These are phyloP conservation scores for Gonatopus flavifemur DNA, from an alignment of 1,140 invertebrate species.

Conservation along the genomic window DNA sequence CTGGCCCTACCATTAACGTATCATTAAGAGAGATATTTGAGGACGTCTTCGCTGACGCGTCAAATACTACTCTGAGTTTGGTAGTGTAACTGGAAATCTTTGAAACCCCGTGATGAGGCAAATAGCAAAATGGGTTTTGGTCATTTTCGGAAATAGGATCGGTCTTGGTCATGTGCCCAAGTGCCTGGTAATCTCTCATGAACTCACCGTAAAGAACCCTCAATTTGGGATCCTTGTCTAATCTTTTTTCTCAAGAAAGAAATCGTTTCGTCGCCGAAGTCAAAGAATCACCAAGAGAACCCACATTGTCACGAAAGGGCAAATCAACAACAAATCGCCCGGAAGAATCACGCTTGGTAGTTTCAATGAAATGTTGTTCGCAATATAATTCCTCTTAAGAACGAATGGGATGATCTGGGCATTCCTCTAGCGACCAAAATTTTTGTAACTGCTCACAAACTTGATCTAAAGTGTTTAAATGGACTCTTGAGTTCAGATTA, in stretches of 20 bases:
- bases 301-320: slow-evolving; percentile 17
- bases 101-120: slow-evolving; percentile 1
- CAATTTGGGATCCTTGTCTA: too few relatives aligned
- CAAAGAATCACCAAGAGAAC: slow-evolving; percentile 17
- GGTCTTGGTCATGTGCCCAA: slow-evolving; percentile 37
- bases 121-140: not conserved
- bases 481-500: not conserved
- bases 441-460: not conserved
- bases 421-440: slow-evolving; percentile 36
- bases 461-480: not conserved
- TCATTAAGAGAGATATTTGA: slow-evolving; percentile 31
- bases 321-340: slow-evolving; percentile 27
- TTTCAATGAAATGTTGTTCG: too few relatives aligned
- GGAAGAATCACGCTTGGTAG: not conserved
- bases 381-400: too few relatives aligned
- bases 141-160: not conserved
- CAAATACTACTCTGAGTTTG: not conserved
- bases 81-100: not conserved
- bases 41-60: not conserved
- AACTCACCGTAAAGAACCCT: slow-evolving; percentile 31
- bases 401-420: not conserved
- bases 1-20: slow-evolving; percentile 25
- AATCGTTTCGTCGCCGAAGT: slow-evolving; percentile 19
- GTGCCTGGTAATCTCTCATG: slow-evolving; percentile 32
- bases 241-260: slow-evolving; percentile 23